Evolutionary conservation across 1,140 invertebrate genomes (phyloP).

Genomic region (Drosophila novamexicana): DNA sequence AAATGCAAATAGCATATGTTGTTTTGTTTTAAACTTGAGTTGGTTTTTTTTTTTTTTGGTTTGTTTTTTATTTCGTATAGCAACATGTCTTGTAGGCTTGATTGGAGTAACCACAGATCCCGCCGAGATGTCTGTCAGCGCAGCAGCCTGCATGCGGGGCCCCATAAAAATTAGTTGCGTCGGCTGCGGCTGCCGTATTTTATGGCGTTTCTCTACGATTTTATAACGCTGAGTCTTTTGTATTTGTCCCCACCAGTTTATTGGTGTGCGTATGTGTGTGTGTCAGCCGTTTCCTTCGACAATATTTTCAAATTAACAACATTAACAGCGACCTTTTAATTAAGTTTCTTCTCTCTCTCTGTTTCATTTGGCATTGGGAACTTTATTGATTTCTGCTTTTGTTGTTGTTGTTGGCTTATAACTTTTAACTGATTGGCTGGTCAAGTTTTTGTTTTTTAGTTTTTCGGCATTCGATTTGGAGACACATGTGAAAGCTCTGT

Average conservation of each 20-base stretch:
- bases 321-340: conserved; percentile 82
- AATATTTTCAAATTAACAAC: conserved; percentile 83
- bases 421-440: conserved; percentile 61
- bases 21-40: conserved; percentile 16
- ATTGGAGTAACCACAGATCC: conserved; percentile 60
- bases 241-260: conserved; percentile 24
- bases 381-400: conserved; percentile 73
- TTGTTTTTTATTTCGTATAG: conserved; percentile 23
- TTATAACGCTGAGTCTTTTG: conserved; percentile 65
- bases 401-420: conserved; percentile 31
- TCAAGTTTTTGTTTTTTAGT: conserved; percentile 21
- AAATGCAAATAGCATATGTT: conserved; percentile 27
- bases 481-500: conserved; percentile 79
- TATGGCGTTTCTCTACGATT: conserved; percentile 74
- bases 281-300: conserved; percentile 73
- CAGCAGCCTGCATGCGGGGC: conserved; percentile 46
- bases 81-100: conserved; percentile 42
- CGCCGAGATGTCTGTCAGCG: conserved; percentile 80
- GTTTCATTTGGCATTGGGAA: conserved; percentile 63
- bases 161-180: conserved; percentile 74
- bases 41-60: conserved; percentile 8
- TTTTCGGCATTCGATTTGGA: conserved; percentile 45
- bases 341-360: conserved; percentile 66
- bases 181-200: conserved; percentile 59
- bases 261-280: conserved; percentile 21